Conservation (phyloP, 1,140 invertebrate species). For the Drosophila subpulchrella region DNA sequence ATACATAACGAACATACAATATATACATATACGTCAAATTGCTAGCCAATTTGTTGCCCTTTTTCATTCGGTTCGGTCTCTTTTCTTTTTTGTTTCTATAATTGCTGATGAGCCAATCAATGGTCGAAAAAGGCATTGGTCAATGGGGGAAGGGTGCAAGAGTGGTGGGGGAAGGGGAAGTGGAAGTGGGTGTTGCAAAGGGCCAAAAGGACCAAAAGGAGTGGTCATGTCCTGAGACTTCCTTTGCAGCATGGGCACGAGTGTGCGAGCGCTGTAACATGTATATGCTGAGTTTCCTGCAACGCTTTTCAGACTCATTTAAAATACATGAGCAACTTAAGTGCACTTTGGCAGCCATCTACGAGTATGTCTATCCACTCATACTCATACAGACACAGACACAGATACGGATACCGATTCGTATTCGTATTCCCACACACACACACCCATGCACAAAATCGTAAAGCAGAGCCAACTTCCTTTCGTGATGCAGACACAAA, state of each 20-base stretch:
- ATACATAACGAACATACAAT: background rate
- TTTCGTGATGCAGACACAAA: constrained; percentile 68
- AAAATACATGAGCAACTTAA: constrained; percentile 84
- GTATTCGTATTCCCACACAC: constrained; percentile 5
- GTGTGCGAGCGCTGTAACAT: constrained; percentile 27
- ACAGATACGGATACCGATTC: constrained; percentile 20
- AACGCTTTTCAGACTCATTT: constrained; percentile 82
- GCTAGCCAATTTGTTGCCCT: constrained; percentile 58
- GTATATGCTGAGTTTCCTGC: constrained; percentile 69
- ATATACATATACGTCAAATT: constrained; percentile 28
- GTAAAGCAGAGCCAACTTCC: constrained; percentile 58
- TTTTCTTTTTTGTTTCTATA: constrained; percentile 49
- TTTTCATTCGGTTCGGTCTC: constrained; percentile 22
- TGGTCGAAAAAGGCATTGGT: constrained; percentile 42
- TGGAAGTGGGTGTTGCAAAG: background rate
- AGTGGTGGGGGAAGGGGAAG: background rate
- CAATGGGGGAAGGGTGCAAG: background rate
- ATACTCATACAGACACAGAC: constrained; percentile 16
- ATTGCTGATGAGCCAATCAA: constrained; percentile 82
- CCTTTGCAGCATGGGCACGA: constrained; percentile 41
- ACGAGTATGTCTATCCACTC: constrained; percentile 50
- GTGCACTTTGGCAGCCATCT: constrained; percentile 81
- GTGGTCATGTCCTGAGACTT: constrained; percentile 35
- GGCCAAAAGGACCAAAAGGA: background rate
- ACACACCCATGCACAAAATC: constrained; percentile 5